Conservation (phyloP, 2,888 invertebrate species). For the Thymelicus acteon region DNA sequence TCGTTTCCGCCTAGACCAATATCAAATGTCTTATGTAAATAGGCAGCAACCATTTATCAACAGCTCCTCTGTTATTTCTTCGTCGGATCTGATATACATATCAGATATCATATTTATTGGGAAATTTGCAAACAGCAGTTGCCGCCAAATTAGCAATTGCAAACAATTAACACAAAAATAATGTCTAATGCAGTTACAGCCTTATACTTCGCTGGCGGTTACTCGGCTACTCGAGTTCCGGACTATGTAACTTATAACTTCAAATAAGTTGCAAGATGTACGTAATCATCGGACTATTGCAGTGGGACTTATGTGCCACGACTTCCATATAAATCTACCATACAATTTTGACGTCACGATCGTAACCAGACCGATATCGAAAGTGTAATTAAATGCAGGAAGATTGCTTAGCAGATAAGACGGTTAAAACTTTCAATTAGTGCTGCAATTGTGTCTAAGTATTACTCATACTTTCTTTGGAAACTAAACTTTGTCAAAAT, state of each 20-base stretch:
- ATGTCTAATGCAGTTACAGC: neutral
- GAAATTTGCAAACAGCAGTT: no score
- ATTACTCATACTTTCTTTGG: neutral
- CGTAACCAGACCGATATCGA: slow-evolving; percentile 16
- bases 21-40: no score
- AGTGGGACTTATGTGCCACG: slow-evolving; percentile 16
- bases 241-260: slow-evolving; percentile 40
- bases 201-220: slow-evolving; percentile 40
- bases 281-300: slow-evolving; percentile 28
- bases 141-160: neutral
- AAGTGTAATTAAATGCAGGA: slow-evolving; percentile 31
- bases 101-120: no score
- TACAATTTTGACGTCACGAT: slow-evolving; percentile 35
- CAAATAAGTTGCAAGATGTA: slow-evolving; percentile 41
- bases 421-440: slow-evolving; percentile 56
- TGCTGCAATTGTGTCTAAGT: slow-evolving; percentile 50
- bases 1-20: no score
- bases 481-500: neutral
- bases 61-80: no score
- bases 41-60: no score
- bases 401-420: slow-evolving; percentile 42
- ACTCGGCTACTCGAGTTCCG: slow-evolving; percentile 50
- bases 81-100: no score
- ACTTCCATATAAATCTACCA: slow-evolving; percentile 16
- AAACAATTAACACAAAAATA: neutral